These are phyloP conservation scores for Puffinus mauretanicus DNA, from an alignment of 2,113 vertebrate genomes.

Conservation along the genomic window DNA sequence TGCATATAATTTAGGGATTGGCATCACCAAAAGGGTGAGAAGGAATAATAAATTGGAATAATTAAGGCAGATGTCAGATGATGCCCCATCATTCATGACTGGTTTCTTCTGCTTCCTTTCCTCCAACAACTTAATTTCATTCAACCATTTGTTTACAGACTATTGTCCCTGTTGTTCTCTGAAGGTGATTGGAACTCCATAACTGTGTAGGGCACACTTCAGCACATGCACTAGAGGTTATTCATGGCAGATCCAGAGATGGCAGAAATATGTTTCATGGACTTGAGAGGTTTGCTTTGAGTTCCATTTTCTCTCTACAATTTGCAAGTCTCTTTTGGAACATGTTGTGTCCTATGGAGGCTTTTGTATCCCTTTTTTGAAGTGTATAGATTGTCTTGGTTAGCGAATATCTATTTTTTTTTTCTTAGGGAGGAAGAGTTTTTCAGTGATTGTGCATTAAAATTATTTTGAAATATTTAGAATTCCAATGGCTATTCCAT, in stretches of 20 bases:
- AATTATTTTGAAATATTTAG: background rate
- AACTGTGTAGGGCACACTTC: background rate
- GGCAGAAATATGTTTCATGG: background rate
- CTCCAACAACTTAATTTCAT: background rate
- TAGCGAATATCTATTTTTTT: background rate
- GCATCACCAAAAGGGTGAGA: background rate
- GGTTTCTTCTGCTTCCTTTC: background rate
- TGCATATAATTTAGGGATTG: background rate
- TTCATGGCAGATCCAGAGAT: background rate
- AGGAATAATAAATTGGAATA: background rate
- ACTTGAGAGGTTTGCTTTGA: background rate
- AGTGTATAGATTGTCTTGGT: background rate
- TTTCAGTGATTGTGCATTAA: background rate
- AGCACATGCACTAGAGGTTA: background rate
- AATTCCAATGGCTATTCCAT: background rate
- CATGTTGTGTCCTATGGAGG: background rate
- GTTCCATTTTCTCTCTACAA: background rate
- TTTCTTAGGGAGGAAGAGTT: background rate
- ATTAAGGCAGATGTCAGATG: background rate
- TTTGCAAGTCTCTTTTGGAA: background rate
- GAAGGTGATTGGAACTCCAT: fast-evolving
- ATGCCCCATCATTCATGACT: background rate
- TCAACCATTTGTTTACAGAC: background rate
- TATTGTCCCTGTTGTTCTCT: background rate
- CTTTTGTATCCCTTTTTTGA: background rate